phyloP scores from a whole-genome alignment of 2,113 vertebrate genomes.

The Phrynosoma blainvillii region DNA sequence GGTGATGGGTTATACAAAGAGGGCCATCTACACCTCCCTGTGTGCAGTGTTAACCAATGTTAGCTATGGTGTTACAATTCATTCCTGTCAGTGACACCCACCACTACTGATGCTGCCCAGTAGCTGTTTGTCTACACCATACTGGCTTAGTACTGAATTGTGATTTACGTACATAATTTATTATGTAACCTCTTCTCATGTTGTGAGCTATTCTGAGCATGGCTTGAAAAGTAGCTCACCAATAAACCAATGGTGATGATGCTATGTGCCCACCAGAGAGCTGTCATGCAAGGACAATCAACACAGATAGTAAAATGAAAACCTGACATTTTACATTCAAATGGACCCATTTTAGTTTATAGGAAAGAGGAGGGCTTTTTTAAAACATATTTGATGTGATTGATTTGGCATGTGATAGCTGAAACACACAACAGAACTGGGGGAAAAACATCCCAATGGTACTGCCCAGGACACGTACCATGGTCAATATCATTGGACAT shows the following conservation, averaged over 20 bases:
- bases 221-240: not conserved
- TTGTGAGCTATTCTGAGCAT: not conserved
- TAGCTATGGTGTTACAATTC: no score
- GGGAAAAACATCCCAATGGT: not conserved
- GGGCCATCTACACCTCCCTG: no score
- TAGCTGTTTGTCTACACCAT: no score
- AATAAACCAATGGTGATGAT: not conserved
- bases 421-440: not conserved
- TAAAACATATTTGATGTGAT: not conserved
- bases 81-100: no score
- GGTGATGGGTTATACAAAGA: no score
- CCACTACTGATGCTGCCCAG: no score
- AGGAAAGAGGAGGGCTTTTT: no score
- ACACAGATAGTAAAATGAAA: not conserved
- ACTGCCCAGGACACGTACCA: not conserved
- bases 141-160: no score
- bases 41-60: no score
- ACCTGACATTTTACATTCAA: not conserved
- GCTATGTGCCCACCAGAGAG: not conserved
- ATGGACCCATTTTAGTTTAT: no score
- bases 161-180: not conserved
- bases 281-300: not conserved
- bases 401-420: not conserved
- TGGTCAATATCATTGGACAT: not conserved
- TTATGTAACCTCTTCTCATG: not conserved